phyloP scores from a whole-genome alignment of 2,888 invertebrate genomes.

The Digitonthophagus gazella region DNA sequence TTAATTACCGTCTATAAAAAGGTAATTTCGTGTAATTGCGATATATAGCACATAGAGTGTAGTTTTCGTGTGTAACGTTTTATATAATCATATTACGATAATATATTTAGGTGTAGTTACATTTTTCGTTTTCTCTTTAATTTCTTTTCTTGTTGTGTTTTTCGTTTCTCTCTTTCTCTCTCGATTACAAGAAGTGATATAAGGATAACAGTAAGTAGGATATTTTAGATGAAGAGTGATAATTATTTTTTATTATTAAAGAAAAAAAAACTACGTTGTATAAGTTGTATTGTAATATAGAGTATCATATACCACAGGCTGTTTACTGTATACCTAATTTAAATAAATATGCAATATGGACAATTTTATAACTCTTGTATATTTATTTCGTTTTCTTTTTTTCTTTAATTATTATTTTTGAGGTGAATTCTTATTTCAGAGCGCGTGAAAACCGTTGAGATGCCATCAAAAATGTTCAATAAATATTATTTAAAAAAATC shows the following conservation, averaged over 20 bases:
- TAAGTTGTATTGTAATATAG: constrained; percentile 37
- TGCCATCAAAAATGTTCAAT: constrained; percentile 39
- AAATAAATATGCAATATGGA: constrained; percentile 45
- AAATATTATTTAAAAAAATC: constrained; percentile 31
- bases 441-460: constrained; percentile 33
- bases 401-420: constrained; percentile 23
- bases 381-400: constrained; percentile 22
- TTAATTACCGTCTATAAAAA: neutral
- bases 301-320: constrained; percentile 41
- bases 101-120: constrained; percentile 23
- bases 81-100: constrained; percentile 20
- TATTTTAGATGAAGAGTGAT: constrained; percentile 35
- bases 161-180: constrained; percentile 20
- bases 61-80: constrained; percentile 23
- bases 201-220: constrained; percentile 29
- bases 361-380: constrained; percentile 34
- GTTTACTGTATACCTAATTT: constrained; percentile 45
- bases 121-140: constrained; percentile 20
- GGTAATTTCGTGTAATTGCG: neutral
- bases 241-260: constrained; percentile 31
- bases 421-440: constrained; percentile 8
- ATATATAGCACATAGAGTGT: constrained; percentile 23
- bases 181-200: constrained; percentile 20
- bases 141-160: constrained; percentile 22
- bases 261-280: constrained; percentile 34